A percentile compares a stretch with the other conserved stretches of the same genome.
Evolutionary conservation across 2,888 invertebrate species (phyloP).

Genomic region (Hypercompe scribonia): DNA sequence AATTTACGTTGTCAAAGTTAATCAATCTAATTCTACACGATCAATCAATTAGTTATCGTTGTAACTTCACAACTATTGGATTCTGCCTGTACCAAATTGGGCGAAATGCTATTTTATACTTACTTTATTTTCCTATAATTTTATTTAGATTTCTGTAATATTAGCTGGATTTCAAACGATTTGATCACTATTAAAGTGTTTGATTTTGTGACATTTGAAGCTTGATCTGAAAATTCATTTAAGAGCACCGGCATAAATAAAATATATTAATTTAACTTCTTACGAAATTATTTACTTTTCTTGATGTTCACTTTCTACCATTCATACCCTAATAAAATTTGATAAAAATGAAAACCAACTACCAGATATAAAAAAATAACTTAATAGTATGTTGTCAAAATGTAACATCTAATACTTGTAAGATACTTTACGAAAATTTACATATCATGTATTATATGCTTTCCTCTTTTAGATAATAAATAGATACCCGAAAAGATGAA

Average conservation of each 20-base stretch:
- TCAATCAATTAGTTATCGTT: slow-evolving; percentile 14
- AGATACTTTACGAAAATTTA: not conserved
- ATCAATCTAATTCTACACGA: not conserved
- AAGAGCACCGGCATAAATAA: not conserved
- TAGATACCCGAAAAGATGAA: no score
- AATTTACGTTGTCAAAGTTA: slow-evolving; percentile 16
- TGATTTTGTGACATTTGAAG: not conserved
- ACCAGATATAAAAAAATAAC: not conserved
- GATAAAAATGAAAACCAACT: not conserved
- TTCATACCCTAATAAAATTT: no score
- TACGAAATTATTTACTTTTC: not conserved
- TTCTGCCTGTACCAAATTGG: not conserved
- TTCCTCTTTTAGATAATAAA: no score
- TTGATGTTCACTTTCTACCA: no score
- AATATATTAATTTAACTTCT: not conserved
- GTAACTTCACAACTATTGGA: not conserved
- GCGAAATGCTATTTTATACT: not conserved
- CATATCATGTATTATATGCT: no score
- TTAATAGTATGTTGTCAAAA: no score
- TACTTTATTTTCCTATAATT: not conserved
- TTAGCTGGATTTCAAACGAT: not conserved
- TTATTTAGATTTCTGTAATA: not conserved
- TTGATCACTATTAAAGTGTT: not conserved
- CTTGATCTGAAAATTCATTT: not conserved
- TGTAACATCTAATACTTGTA: no score